These are phyloP conservation scores for Campoplex nolae DNA, from an alignment of 2,888 invertebrate genomes.

Conservation along the genomic window DNA sequence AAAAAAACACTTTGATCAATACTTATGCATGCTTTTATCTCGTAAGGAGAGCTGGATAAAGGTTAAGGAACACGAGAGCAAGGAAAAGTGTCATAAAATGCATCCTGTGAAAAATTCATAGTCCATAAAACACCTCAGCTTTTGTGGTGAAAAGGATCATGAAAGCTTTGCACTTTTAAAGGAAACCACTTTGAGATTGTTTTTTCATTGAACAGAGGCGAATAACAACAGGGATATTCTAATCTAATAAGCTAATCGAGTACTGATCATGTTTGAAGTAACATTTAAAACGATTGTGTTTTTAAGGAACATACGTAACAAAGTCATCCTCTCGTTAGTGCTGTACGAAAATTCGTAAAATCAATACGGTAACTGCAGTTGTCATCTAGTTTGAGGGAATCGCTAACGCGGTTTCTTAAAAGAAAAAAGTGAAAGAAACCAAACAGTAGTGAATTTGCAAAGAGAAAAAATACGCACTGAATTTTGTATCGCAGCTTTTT, in stretches of 20 bases:
- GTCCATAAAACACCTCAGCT: background rate
- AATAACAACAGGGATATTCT: background rate
- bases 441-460: background rate
- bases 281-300: background rate
- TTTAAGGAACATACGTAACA: background rate
- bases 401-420: background rate
- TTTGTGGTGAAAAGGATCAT: background rate
- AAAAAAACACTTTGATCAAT: conserved; percentile 35
- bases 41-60: background rate
- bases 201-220: background rate
- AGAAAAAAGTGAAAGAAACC: background rate
- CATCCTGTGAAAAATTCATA: conserved; percentile 6
- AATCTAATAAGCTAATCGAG: background rate
- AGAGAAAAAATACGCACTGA: background rate
- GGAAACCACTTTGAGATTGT: background rate
- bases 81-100: conserved; percentile 18
- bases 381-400: background rate
- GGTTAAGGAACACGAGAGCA: background rate
- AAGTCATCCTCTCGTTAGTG: too few species aligned
- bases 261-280: background rate
- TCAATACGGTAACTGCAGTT: background rate
- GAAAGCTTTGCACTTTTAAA: background rate
- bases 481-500: background rate
- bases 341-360: background rate
- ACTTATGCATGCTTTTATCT: conserved; percentile 21